Percentiles rank a stretch among this genome's conserved stretches.
Evolutionary conservation across 2,113 vertebrate genomes (phyloP).

Genomic region (Accipiter cooperii): DNA sequence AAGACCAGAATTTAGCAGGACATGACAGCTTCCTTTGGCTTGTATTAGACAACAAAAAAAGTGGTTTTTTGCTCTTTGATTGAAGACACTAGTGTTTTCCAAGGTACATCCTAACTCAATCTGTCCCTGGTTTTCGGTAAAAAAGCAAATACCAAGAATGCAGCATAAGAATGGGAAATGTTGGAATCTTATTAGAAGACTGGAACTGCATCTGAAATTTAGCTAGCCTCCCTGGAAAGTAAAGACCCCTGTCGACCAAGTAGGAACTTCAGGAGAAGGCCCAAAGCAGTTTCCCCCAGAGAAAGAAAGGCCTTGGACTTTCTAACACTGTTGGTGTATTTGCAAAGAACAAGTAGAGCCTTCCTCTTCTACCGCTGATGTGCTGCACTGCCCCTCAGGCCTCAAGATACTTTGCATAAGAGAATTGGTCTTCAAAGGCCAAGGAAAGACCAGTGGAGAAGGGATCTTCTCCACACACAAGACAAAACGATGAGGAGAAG

Average conservation of each 20-base stretch:
- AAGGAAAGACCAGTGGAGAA: neutral
- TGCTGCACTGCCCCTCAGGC: neutral
- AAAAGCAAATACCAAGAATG: neutral
- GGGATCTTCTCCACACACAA: neutral
- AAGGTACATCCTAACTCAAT: neutral
- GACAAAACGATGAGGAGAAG: neutral
- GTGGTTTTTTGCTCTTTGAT: neutral
- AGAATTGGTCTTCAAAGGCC: neutral
- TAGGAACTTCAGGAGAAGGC: neutral
- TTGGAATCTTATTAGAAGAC: neutral
- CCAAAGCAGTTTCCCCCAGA: neutral
- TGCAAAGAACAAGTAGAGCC: neutral
- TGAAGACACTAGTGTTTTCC: neutral
- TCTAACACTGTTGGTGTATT: neutral
- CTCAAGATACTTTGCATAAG: fast-evolving
- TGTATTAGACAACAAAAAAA: neutral
- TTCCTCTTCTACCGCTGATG: neutral
- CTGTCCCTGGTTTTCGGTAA: neutral
- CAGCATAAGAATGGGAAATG: neutral
- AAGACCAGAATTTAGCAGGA: neutral
- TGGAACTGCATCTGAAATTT: neutral
- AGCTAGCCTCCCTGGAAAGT: neutral
- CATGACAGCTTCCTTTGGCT: neutral
- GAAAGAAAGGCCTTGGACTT: neutral
- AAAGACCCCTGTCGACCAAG: neutral